Base-by-base conservation (phyloP, 2,888 invertebrate genomes). In the Clivina fossor region DNA sequence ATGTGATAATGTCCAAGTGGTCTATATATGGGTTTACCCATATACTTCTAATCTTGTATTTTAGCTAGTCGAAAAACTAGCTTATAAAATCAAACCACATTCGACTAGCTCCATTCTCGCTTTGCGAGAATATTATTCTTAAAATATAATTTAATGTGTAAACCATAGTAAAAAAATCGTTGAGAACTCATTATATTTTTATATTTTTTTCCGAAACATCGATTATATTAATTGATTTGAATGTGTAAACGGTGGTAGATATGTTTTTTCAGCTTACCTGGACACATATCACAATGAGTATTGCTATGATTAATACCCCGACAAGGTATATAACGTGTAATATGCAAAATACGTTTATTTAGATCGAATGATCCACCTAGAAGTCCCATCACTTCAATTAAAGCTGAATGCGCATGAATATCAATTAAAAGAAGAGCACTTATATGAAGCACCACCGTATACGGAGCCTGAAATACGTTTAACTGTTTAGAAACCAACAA, bases 261-360 rank as follows among this genome's bases (percentile, higher is more conserved):
- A 41, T 30, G 8, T 37, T 38, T 55, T n/a, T n/a, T n/a, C n/a
- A n/a, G n/a, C 58, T 61, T 59, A 83, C 84, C 82, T 1, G 88
- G 86, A 64, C 87, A 87, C 86, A 88, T 88, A 63, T 89, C 88
- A 69, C 88, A 88, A 73, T 86, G 86, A 50, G 85, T 83, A 4
- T 78, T 75, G 49, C 80, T 80, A 49, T 82, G 81, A 19, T 78
- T 78, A 15, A 82, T 77, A 60, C 86, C 87, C 50, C 77, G 75
- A 63, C 86, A 86, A 0, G 84, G 82, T 11, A 80, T 76, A 66
- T 87, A 86, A 53, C 75, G 72, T 22, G 70, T 71, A 58, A 82
- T 74, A 15, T 70, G 69, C 22, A 84, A 66, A 19, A 67, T 66
- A 35, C 72, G 68, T 9, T 64, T 60, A 11, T 67, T 63, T 1